Evolutionary conservation across 30 jellyfish, hydroid and myxozoan genomes (phyloP).

Genomic region (Hydractinia symbiolongicarpus): DNA sequence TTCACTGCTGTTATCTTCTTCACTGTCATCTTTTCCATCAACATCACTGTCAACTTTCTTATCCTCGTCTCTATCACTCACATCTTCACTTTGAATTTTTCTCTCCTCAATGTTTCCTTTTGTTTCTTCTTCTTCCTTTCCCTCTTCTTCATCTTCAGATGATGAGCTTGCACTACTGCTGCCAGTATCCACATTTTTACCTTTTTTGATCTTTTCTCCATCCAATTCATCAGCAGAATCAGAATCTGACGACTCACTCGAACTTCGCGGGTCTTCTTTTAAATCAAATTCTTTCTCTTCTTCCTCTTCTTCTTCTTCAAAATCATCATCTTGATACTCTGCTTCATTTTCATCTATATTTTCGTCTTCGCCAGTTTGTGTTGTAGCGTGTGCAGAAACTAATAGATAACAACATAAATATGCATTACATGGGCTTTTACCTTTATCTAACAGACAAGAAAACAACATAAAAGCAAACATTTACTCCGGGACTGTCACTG

Average conservation of each 20-base stretch:
- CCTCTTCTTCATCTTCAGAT: not conserved
- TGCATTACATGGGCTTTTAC: not conserved
- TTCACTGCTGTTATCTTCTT: not conserved
- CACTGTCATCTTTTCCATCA: not conserved
- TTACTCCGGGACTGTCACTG: too few species aligned
- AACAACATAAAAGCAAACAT: not conserved
- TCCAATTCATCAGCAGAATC: slow-evolving; percentile 25
- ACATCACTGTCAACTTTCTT: not conserved
- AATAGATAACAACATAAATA: not conserved
- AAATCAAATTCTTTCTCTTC: slow-evolving; percentile 18
- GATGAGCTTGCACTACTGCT: not conserved
- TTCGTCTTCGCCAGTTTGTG: slow-evolving; percentile 23
- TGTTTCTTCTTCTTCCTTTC: not conserved
- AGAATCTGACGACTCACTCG: not conserved
- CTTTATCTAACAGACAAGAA: not conserved
- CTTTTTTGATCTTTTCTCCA: not conserved
- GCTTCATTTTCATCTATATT: not conserved
- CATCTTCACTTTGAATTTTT: slow-evolving; percentile 1
- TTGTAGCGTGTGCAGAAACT: slow-evolving; percentile 30
- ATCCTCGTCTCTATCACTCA: slow-evolving; percentile 7
- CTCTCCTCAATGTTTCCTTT: not conserved
- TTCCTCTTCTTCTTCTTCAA: slow-evolving; percentile 30
- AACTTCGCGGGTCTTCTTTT: not conserved
- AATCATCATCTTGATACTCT: slow-evolving; percentile 18
- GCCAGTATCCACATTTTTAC: slow-evolving; percentile 5